Evolutionary conservation across 1,140 invertebrate genomes (phyloP).

Genomic region (Hyphantria cunea): DNA sequence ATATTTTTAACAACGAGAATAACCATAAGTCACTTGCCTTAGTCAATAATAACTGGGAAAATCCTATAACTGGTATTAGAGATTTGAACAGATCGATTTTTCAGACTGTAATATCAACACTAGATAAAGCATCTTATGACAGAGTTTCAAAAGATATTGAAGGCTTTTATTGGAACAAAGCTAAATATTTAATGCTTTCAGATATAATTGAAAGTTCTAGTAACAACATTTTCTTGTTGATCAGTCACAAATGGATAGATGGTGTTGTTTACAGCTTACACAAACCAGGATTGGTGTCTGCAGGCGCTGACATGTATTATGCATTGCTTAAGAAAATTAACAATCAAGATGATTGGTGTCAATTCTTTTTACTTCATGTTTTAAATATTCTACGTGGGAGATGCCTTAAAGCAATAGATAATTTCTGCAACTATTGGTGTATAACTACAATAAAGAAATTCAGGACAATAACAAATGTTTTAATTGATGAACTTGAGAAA

Average conservation of each 20-base stretch:
- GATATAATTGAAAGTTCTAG: slow-evolving; percentile 65
- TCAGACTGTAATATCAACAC: slow-evolving; percentile 48
- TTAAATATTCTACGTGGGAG: slow-evolving; percentile 44
- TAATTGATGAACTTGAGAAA: slow-evolving; percentile 47
- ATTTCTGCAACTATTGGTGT: slow-evolving; percentile 76
- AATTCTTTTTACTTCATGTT: slow-evolving; percentile 52
- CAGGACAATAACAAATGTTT: slow-evolving; percentile 45
- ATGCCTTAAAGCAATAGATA: slow-evolving; percentile 57
- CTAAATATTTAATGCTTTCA: slow-evolving; percentile 73
- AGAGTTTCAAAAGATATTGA: slow-evolving; percentile 59
- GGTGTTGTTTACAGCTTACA: slow-evolving; percentile 69
- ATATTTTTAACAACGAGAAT: slow-evolving; percentile 49
- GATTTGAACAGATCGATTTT: slow-evolving; percentile 70
- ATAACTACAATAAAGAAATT: slow-evolving; percentile 70
- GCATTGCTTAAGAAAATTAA: slow-evolving; percentile 63
- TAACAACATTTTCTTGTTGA: slow-evolving; percentile 27
- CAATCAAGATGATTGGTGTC: slow-evolving; percentile 56
- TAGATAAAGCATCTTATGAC: slow-evolving; percentile 44
- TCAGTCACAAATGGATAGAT: slow-evolving; percentile 52
- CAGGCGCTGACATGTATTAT: slow-evolving; percentile 75
- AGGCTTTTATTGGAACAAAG: slow-evolving; percentile 76
- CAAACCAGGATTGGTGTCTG: slow-evolving; percentile 71
- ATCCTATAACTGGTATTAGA: slow-evolving; percentile 72
- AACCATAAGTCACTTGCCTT: slow-evolving; percentile 60
- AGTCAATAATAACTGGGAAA: slow-evolving; percentile 79